Evolutionary conservation across 2,888 invertebrate genomes (phyloP).

Genomic region (Drosophila birchii): DNA sequence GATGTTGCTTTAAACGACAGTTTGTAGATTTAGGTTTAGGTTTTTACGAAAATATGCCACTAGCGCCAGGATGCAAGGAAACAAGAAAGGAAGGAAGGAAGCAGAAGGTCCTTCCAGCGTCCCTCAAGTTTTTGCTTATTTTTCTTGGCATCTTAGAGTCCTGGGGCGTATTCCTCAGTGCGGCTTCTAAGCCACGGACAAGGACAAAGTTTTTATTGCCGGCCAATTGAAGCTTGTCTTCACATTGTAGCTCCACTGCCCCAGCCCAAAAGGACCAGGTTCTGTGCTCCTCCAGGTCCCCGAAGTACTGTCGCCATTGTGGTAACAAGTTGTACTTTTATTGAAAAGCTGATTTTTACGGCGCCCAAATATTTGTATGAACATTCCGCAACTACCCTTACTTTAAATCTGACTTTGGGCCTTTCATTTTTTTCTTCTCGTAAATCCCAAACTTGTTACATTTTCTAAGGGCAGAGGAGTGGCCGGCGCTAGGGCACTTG

Average conservation of each 20-base stretch:
- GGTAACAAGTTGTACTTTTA: conserved; percentile 44
- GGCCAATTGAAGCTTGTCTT: conserved; percentile 69
- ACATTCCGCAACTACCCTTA: conserved; percentile 31
- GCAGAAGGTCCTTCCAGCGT: conserved; percentile 4
- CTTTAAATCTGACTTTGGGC: conserved; percentile 7
- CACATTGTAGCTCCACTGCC: conserved; percentile 14
- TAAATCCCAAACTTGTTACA: conserved; percentile 9
- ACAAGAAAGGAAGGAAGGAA: conserved; percentile 31
- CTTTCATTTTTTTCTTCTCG: background rate
- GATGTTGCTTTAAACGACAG: conserved; percentile 56
- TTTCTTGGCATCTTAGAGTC: conserved; percentile 31
- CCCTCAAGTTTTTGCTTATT: conserved; percentile 39
- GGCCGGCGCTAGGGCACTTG: background rate
- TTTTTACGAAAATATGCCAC: conserved; percentile 29
- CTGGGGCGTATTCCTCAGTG: conserved; percentile 25
- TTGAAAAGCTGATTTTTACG: conserved; percentile 59
- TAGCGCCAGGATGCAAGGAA: conserved; percentile 39
- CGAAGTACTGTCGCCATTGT: conserved; percentile 54
- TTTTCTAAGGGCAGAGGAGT: conserved; percentile 2
- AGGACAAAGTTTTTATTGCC: conserved; percentile 76
- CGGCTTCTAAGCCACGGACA: conserved; percentile 31
- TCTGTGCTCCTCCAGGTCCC: conserved; percentile 35
- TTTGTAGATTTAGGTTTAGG: conserved; percentile 32
- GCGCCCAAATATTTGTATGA: conserved; percentile 39
- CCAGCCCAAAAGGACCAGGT: conserved; percentile 30